A percentile compares a stretch with the other conserved stretches of the same genome.
These are phyloP conservation scores for Peromyscus maniculatus DNA, from an alignment of 2,113 vertebrate species.

Conservation along the genomic window DNA sequence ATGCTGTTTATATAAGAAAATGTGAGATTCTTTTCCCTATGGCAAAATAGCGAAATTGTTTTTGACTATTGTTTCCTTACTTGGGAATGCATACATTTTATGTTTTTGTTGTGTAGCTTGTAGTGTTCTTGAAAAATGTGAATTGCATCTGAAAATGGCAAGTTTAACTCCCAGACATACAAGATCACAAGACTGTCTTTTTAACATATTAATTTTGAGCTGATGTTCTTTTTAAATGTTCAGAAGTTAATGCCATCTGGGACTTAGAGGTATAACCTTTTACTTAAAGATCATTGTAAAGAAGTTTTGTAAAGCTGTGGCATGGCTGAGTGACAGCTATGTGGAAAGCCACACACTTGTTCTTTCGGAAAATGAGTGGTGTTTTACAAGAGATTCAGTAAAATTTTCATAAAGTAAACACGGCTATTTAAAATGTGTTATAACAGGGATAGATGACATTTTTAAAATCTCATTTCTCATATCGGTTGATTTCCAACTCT, in stretches of 20 bases:
- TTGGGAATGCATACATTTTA: neutral
- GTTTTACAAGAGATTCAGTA: no score
- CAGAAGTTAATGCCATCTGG: neutral
- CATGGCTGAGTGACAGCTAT: no score
- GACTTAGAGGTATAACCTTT: neutral
- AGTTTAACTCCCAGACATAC: neutral
- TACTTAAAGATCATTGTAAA: neutral
- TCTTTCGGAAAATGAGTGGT: no score
- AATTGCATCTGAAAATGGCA: neutral
- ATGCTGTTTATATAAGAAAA: neutral
- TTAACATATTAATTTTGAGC: neutral
- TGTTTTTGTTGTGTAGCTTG: neutral
- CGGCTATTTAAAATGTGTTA: neutral
- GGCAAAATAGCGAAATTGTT: neutral
- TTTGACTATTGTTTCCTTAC: neutral
- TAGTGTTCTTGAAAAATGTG: neutral
- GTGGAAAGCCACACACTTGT: no score
- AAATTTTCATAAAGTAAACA: neutral
- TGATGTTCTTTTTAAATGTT: neutral
- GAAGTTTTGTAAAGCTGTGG: no score
- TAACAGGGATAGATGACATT: neutral
- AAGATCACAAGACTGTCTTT: neutral
- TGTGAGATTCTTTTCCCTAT: no score
- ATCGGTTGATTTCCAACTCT: neutral
- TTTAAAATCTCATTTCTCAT: neutral